Percentiles rank a stretch among this genome's conserved stretches.
phyloP scores from a whole-genome alignment of 1,140 invertebrate species.

The Achatina immaculata region DNA sequence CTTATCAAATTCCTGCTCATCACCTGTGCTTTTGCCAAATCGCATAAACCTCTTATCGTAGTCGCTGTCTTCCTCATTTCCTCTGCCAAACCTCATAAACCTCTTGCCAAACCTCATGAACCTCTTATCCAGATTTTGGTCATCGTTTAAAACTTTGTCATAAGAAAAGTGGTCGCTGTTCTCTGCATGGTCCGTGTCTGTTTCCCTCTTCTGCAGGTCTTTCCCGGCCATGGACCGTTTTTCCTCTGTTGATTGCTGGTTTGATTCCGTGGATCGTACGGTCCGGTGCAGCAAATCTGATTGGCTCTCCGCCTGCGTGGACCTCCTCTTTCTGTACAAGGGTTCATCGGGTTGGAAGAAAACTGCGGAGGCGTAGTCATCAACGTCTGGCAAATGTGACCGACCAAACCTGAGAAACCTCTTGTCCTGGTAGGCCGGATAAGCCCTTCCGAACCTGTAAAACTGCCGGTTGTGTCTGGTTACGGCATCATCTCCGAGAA shows the following conservation, averaged over 20 bases:
- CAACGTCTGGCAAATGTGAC: slow-evolving; percentile 39
- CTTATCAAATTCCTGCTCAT: slow-evolving; percentile 39
- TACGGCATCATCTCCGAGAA: slow-evolving; percentile 44
- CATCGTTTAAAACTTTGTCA: slow-evolving; percentile 38
- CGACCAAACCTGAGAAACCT: slow-evolving; percentile 62
- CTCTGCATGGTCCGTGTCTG: neutral
- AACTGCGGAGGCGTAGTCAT: slow-evolving; percentile 18
- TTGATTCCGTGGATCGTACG: neutral
- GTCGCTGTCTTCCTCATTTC: slow-evolving; percentile 23
- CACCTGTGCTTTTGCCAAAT: slow-evolving; percentile 45
- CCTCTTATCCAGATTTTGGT: slow-evolving; percentile 53
- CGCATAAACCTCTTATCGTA: slow-evolving; percentile 53
- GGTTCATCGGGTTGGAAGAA: slow-evolving; percentile 10
- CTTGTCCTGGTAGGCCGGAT: slow-evolving; percentile 49
- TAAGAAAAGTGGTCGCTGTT: neutral
- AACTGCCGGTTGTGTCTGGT: slow-evolving; percentile 44
- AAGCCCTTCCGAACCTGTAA: slow-evolving; percentile 34
- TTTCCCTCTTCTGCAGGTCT: slow-evolving; percentile 32
- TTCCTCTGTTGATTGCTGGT: neutral
- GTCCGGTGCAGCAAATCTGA: neutral
- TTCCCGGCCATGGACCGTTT: neutral
- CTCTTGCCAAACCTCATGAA: slow-evolving; percentile 64
- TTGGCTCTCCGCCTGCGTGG: neutral
- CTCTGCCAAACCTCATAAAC: slow-evolving; percentile 48
- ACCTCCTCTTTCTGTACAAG: slow-evolving; percentile 22